A percentile compares a stretch with the other conserved stretches of the same genome.
Evolutionary conservation across 1,140 invertebrate species (phyloP).

Genomic region (Scaptomyza pallida): DNA sequence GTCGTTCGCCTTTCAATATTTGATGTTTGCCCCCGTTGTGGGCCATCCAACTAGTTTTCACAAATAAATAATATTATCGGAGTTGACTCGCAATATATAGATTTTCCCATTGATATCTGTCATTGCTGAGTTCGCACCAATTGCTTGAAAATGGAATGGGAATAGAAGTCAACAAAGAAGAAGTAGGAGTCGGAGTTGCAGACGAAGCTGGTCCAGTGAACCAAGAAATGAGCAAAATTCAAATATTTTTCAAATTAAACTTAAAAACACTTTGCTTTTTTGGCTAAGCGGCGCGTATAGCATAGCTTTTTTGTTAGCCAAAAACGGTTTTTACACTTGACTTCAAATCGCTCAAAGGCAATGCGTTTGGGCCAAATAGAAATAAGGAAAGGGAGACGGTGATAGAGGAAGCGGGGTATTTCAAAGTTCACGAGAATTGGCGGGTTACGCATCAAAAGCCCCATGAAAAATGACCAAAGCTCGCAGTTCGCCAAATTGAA

Average conservation of each 20-base stretch:
- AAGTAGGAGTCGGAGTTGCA: too few species aligned
- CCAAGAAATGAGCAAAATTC: constrained; percentile 81
- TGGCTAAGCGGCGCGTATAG: constrained; percentile 18
- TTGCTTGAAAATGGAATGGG: background rate
- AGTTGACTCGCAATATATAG: constrained; percentile 32
- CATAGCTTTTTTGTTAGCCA: constrained; percentile 54
- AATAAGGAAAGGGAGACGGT: background rate
- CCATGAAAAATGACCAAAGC: constrained; percentile 82
- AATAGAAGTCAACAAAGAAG: background rate
- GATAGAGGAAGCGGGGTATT: background rate
- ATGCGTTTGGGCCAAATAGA: constrained; percentile 50
- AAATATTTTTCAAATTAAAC: constrained; percentile 82
- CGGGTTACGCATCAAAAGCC: constrained; percentile 78
- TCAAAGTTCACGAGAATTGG: constrained; percentile 38
- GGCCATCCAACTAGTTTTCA: constrained; percentile 50
- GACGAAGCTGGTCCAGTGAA: constrained; percentile 50
- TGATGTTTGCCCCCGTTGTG: constrained; percentile 45
- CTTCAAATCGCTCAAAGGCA: constrained; percentile 80
- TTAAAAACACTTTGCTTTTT: constrained; percentile 67
- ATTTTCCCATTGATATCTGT: constrained; percentile 62
- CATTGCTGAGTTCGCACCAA: constrained; percentile 58
- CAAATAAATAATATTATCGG: constrained; percentile 32
- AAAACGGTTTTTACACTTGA: constrained; percentile 81
- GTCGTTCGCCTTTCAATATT: constrained; percentile 32
- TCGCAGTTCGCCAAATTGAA: constrained; percentile 72